These are phyloP conservation scores for Horisme vitalbata DNA, from an alignment of 2,888 invertebrate genomes.

Conservation along the genomic window DNA sequence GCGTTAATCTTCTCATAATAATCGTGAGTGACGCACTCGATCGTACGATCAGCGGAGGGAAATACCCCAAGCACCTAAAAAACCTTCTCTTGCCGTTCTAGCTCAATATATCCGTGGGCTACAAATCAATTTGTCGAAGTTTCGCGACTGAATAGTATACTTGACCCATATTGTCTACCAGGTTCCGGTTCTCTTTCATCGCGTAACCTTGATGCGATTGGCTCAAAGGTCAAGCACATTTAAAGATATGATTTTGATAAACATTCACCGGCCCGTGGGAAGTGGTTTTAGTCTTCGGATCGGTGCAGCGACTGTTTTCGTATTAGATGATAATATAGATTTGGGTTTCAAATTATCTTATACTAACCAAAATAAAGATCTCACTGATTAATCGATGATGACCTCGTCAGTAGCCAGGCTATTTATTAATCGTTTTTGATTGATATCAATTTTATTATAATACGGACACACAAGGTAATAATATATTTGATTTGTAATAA, in stretches of 20 bases:
- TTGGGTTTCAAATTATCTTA: too few species aligned
- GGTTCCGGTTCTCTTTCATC: conserved; percentile 51
- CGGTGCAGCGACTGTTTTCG: conserved; percentile 19
- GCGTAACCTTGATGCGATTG: conserved; percentile 47
- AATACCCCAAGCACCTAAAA: conserved; percentile 25
- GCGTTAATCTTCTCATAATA: too few species aligned
- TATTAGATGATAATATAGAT: neutral
- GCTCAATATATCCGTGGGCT: conserved; percentile 13
- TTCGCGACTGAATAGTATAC: conserved; percentile 32
- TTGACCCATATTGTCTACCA: conserved; percentile 50
- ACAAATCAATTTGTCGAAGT: conserved; percentile 13
- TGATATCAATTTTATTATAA: too few species aligned
- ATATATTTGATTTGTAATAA: too few species aligned
- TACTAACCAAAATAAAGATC: too few species aligned
- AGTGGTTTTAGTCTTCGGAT: conserved; percentile 32
- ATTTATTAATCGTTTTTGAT: too few species aligned
- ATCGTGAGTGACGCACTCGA: conserved; percentile 3
- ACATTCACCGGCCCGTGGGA: conserved; percentile 39
- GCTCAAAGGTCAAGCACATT: conserved; percentile 45
- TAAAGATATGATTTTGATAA: conserved; percentile 42
- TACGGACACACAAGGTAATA: too few species aligned
- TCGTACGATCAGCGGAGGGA: conserved; percentile 29
- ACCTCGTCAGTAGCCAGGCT: too few species aligned
- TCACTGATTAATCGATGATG: neutral
- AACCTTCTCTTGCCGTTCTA: conserved; percentile 13